A percentile compares a stretch with the other conserved stretches of the same genome.
phyloP scores from a whole-genome alignment of 2,797 vertebrate genomes.

The Prionace glauca region DNA sequence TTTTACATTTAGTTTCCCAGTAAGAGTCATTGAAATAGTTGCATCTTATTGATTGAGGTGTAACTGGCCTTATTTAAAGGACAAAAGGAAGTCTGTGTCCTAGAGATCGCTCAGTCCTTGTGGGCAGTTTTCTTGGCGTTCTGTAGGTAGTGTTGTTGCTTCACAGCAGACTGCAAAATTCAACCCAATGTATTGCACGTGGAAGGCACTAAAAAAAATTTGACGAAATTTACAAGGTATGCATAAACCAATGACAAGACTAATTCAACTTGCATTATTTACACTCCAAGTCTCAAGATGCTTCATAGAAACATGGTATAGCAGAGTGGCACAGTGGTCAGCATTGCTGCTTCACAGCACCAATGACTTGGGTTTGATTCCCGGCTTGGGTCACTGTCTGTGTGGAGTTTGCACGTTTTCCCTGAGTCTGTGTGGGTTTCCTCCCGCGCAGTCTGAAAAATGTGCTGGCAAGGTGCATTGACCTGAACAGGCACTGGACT shows the following conservation, averaged over 20 bases:
- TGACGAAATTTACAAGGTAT: neutral
- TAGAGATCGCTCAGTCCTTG: neutral
- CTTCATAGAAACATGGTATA: too few relatives aligned
- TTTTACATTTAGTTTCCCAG: neutral
- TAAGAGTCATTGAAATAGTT: neutral
- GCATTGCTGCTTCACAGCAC: too few relatives aligned
- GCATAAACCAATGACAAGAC: neutral
- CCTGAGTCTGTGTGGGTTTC: too few relatives aligned
- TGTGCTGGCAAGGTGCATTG: too few relatives aligned
- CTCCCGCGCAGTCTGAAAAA: too few relatives aligned
- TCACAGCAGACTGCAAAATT: neutral
- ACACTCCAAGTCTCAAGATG: neutral
- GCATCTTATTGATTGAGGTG: neutral
- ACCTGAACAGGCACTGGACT: too few relatives aligned
- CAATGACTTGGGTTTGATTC: too few relatives aligned
- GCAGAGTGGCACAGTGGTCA: too few relatives aligned
- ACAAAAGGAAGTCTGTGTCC: neutral
- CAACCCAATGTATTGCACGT: neutral
- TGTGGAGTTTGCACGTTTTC: too few relatives aligned
- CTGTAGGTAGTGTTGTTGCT: neutral
- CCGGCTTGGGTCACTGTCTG: too few relatives aligned
- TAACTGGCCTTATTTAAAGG: neutral
- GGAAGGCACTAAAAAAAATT: neutral
- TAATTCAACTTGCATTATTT: neutral
- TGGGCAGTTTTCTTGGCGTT: neutral